Evolutionary conservation across 2,113 vertebrate genomes (phyloP), one percentile per base, ranked within the genome.

Genomic region (Microcebus tavaratra): DNA sequence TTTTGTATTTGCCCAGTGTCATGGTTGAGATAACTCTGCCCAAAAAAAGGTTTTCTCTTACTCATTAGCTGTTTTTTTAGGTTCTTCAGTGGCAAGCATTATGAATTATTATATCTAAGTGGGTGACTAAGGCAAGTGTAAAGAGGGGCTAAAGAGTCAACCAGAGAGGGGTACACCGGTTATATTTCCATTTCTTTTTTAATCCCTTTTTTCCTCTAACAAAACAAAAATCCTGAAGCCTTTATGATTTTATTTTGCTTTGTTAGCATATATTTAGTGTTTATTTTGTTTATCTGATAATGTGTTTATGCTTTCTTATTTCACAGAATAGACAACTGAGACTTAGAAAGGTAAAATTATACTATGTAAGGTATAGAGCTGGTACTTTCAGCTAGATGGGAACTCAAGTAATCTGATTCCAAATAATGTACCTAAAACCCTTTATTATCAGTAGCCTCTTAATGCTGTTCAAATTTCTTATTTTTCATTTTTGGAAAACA

Each of bases 231-330:
- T 78, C 34, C 42, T 86, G 42, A 95, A 78, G 81, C 73, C 82
- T 80, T 94, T 78, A 65, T 79, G 31, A 61, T 90, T 91, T 96
- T 61, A 53, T 72, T 55, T 93, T 91, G 70, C 8, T 82, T 93
- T 70, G 21, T 48, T 82, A 61, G 27, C 29, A n/a, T 57, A 65
- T 61, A 67, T 85, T 91, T 75, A 79, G 50, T 55, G 76, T 23
- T 94, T 75, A 73, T 6, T 59, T 21, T 89, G 27, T 55, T 11
- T 90, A 75, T 34, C 21, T 87, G 63, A 12, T 73, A 34, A 34
- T 72, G 25, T 65, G 50, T 92, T 76, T 72, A 27, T 95, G 59
- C 36, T 84, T 80, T 65, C 25, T 92, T 57, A 34, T 84, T 93
- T 88, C 78, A 83, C 10, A n/a, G 55, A 84, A 73, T 80, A 87